Conservation (phyloP, 2,888 invertebrate genomes). For the Polydrusus tereticollis region DNA sequence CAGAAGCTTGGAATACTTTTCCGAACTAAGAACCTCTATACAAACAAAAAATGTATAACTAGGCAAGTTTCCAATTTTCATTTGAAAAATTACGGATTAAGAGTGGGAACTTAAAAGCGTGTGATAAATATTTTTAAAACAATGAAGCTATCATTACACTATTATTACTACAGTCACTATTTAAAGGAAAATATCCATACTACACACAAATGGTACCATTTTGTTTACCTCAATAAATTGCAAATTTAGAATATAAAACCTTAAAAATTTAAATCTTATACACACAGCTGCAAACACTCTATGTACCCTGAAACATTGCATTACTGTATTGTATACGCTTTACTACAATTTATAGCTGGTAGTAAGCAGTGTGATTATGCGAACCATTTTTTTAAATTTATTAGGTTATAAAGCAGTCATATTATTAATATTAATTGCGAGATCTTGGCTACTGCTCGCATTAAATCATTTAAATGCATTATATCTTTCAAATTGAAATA, state of each 20-base stretch:
- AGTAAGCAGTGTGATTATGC: neutral
- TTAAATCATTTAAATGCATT: neutral
- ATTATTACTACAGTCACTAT: no score
- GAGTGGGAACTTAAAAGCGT: no score
- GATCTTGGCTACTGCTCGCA: neutral
- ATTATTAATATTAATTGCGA: neutral
- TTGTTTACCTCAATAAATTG: neutral
- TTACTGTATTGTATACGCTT: neutral
- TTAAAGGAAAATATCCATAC: no score
- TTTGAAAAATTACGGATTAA: no score
- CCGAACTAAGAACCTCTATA: no score
- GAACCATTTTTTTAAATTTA: neutral
- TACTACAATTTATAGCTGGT: neutral
- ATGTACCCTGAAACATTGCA: no score
- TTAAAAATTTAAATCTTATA: neutral
- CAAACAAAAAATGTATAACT: no score
- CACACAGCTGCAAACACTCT: neutral
- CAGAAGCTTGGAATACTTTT: no score
- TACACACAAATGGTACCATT: no score
- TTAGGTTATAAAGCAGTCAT: neutral
- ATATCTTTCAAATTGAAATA: neutral
- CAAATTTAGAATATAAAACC: neutral
- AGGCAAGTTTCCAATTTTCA: no score
- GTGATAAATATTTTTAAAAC: no score
- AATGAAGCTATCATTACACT: no score